These are phyloP conservation scores for Tragelaphus strepsiceros DNA, from an alignment of 2,113 vertebrate genomes.

Conservation along the genomic window DNA sequence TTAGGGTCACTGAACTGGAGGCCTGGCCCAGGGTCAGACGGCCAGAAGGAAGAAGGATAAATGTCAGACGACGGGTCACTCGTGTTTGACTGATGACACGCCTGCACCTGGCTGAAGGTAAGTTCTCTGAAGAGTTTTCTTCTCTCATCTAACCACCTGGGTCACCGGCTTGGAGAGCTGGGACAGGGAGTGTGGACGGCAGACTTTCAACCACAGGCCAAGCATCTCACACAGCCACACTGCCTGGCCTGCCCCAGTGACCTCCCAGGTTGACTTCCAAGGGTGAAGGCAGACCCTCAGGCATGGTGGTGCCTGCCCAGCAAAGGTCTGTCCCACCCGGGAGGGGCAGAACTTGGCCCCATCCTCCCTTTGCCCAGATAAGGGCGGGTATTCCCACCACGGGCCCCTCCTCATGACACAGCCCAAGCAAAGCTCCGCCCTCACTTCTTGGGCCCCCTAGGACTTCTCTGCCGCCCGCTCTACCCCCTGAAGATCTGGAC, in stretches of 20 bases:
- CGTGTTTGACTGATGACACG: neutral
- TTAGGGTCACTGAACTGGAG: neutral
- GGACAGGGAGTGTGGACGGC: neutral
- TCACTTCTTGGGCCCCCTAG: neutral
- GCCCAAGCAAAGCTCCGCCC: neutral
- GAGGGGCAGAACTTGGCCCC: neutral
- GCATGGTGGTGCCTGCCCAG: neutral
- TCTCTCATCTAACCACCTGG: neutral
- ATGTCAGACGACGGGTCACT: neutral
- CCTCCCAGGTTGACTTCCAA: neutral
- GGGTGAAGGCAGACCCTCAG: neutral
- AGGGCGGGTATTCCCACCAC: accelerated
- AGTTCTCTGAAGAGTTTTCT: neutral
- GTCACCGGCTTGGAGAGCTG: neutral
- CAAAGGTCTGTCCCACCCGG: neutral
- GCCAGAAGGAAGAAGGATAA: neutral
- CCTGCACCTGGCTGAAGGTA: neutral
- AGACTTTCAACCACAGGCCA: neutral
- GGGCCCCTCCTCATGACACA: neutral
- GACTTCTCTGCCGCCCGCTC: neutral
- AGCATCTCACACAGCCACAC: neutral
- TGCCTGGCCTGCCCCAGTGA: neutral
- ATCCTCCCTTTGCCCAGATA: neutral
- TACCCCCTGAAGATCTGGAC: neutral
- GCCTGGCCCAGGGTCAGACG: neutral